Evolutionary conservation across 2,113 vertebrate species (phyloP), one percentile per base, ranked within the genome.

Genomic region (Ptychochromis oligacanthus): DNA sequence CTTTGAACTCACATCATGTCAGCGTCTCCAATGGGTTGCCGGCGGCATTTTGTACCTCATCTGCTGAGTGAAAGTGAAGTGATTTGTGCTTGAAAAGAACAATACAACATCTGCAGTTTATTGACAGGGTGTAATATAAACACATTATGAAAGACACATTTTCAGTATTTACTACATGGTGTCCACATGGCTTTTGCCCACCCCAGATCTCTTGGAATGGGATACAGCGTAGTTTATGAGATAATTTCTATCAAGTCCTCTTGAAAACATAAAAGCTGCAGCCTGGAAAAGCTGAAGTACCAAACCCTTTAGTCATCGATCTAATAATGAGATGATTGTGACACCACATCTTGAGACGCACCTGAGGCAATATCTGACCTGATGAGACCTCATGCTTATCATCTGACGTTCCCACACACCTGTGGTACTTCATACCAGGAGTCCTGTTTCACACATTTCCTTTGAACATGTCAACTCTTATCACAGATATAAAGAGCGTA

Each of bases 391-490:
- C 92, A 84, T 95, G 85, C 93, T 91, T 95, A 74, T 85, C 55
- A 59, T 76, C 72, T 94, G 91, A 95, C 62, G 81, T 82, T 67
- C 88, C 17, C 74, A 36, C 88, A 87, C 94, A 95, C 95, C 93
- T 93, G 93, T 78, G 92, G 28, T 15, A 7, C 58, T 60, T 84
- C 80, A 57, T 64, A 80, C 58, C 78, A 65, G 80, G 88, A 89
- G 77, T 89, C 85, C 58, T 91, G 79, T 90, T 95, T 92, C 86
- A 77, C 40, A 75, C 15, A 52, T 87, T 86, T 87, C 75, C 60
- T 15, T 31, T 56, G 18, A 93, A 90, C 91, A 83, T 75, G 84
- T 88, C 87, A 6, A 31, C 82, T 90, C 91, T 86, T 88, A 94
- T 94, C 91, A 38, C 56, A 64, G 9, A 81, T 40, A 7, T 77